Conservation (phyloP, 2,113 vertebrate genomes). For the Stegastes partitus region DNA sequence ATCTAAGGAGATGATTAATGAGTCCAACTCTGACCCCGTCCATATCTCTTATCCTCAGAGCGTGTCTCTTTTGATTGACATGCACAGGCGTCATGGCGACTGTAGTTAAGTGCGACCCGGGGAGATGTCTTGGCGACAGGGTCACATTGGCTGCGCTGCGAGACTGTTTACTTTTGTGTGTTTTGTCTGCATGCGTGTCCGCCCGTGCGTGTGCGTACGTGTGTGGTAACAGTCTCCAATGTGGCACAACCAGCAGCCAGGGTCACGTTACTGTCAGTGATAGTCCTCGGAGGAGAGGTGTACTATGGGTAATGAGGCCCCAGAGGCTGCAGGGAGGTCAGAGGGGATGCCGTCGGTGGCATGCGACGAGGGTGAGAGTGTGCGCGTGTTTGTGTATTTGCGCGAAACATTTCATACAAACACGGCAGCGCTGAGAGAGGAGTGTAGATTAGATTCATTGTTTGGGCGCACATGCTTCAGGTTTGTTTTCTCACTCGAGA, state of each 20-base stretch:
- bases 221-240: conserved; percentile 41
- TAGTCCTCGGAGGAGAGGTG: conserved; percentile 67
- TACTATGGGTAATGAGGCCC: conserved; percentile 75
- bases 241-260: conserved; percentile 40
- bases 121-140: conserved; percentile 44
- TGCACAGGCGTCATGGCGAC: conserved; percentile 70
- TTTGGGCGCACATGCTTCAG: conserved; percentile 44
- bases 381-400: conserved; percentile 32
- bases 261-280: conserved; percentile 63
- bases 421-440: conserved; percentile 17
- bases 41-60: conserved; percentile 58
- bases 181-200: conserved; percentile 40
- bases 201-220: neutral
- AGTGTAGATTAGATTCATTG: conserved; percentile 44
- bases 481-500: conserved; percentile 58
- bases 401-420: conserved; percentile 49
- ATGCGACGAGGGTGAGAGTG: conserved; percentile 23
- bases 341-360: conserved; percentile 55
- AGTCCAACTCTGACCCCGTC: conserved; percentile 50
- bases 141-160: conserved; percentile 19
- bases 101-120: conserved; percentile 35
- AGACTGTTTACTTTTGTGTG: conserved; percentile 69
- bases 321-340: conserved; percentile 62
- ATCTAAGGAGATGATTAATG: conserved; percentile 67
- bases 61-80: conserved; percentile 75